Conservation (phyloP, 2,888 invertebrate species). For the Netelia fuscicornis region DNA sequence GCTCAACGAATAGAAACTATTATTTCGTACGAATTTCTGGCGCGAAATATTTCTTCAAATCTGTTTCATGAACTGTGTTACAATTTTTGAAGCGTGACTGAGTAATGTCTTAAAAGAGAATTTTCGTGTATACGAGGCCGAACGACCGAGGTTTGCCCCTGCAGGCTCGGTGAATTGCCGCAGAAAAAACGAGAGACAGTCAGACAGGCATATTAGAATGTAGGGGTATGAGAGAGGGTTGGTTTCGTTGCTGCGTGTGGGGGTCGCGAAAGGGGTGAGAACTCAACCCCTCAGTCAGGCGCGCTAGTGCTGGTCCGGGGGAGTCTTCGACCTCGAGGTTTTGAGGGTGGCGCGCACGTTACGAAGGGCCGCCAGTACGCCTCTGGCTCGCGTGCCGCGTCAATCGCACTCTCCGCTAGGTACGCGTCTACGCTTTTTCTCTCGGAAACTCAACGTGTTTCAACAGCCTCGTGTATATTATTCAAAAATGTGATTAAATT, state of each 20-base stretch:
- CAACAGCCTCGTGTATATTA: not conserved
- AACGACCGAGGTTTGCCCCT: not conserved
- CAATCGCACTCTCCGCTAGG: conserved; percentile 32
- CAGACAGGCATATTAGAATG: conserved; percentile 45
- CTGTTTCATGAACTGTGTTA: too few relatives aligned
- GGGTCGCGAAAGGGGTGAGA: conserved; percentile 40
- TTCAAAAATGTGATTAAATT: not conserved
- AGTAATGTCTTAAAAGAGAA: conserved; percentile 36
- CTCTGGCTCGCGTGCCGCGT: conserved; percentile 76
- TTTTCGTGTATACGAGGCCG: not conserved
- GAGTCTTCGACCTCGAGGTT: conserved; percentile 67
- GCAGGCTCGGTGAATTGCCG: conserved; percentile 37
- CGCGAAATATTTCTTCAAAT: too few relatives aligned
- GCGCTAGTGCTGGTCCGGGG: conserved; percentile 73
- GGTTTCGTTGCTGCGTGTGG: conserved; percentile 31
- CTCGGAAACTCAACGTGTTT: not conserved
- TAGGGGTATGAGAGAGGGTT: conserved; percentile 22
- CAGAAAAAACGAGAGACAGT: conserved; percentile 46
- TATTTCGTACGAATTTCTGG: not conserved
- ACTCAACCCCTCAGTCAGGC: conserved; percentile 61
- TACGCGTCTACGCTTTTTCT: not conserved
- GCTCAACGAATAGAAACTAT: too few relatives aligned
- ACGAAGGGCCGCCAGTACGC: conserved; percentile 78
- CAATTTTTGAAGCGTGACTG: not conserved
- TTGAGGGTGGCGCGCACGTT: conserved; percentile 77